Evolutionary conservation across 1,140 invertebrate genomes (phyloP).

Genomic region (Drosophila elegans): DNA sequence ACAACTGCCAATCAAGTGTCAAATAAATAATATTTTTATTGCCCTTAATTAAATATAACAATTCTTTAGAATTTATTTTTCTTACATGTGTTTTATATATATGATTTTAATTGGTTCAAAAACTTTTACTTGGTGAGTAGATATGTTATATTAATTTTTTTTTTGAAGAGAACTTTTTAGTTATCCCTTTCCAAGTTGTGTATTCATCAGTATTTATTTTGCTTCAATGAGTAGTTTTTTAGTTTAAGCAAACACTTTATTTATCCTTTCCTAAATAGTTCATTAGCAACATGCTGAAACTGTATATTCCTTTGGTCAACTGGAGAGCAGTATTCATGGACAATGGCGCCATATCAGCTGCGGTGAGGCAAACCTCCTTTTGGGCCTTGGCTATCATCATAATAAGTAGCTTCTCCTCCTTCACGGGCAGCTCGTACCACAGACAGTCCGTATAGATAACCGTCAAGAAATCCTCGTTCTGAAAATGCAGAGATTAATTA

Average conservation of each 20-base stretch:
- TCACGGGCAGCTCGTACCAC: conserved; percentile 61
- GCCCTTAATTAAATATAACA: too few relatives aligned
- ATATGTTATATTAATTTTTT: too few relatives aligned
- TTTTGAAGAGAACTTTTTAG: too few relatives aligned
- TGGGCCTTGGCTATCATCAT: conserved; percentile 69
- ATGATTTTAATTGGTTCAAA: too few relatives aligned
- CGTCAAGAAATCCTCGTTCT: conserved; percentile 50
- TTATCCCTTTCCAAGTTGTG: too few relatives aligned
- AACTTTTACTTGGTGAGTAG: too few relatives aligned
- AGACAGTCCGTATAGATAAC: conserved; percentile 55
- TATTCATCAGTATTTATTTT: too few relatives aligned
- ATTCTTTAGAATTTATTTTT: too few relatives aligned
- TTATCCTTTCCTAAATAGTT: conserved; percentile 52
- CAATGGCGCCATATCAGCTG: conserved; percentile 51
- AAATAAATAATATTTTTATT: too few relatives aligned
- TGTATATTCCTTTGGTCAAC: conserved; percentile 67
- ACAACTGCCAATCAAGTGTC: too few relatives aligned
- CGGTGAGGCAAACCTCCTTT: conserved; percentile 49
- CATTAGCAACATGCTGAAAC: conserved; percentile 69
- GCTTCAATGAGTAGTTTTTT: not conserved
- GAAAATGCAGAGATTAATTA: not conserved
- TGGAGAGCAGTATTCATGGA: conserved; percentile 68
- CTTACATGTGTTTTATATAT: not conserved
- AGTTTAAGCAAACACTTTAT: not conserved
- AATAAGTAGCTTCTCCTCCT: conserved; percentile 55